Conservation (phyloP, 1,140 invertebrate genomes). For the Lepeophtheirus salmonis region DNA sequence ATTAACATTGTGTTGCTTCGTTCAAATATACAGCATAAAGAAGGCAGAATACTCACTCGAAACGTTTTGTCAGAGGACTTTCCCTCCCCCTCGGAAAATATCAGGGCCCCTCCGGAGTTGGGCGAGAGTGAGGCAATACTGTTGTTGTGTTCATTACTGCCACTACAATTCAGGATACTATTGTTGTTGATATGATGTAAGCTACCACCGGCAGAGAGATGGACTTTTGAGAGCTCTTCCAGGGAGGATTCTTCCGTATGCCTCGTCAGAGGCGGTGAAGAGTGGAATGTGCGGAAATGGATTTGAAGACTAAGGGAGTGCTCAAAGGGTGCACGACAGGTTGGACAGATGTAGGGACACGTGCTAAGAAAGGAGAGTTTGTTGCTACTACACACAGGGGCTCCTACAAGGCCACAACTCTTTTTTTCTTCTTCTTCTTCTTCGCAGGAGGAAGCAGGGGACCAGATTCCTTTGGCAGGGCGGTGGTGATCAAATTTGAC, state of each 20-base stretch:
- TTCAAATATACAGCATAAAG: too few relatives aligned
- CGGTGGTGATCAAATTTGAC: neutral
- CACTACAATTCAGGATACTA: too few relatives aligned
- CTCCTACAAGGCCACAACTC: neutral
- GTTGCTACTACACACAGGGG: too few relatives aligned
- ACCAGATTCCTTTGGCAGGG: neutral
- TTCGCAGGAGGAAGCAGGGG: neutral
- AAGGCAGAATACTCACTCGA: neutral
- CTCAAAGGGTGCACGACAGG: neutral
- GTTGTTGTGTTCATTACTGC: neutral
- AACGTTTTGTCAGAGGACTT: neutral
- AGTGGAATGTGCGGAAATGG: neutral
- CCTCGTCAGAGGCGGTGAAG: neutral
- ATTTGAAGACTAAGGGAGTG: neutral
- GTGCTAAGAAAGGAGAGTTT: neutral
- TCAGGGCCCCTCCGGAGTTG: too few relatives aligned
- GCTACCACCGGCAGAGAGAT: too few relatives aligned
- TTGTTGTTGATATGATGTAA: too few relatives aligned
- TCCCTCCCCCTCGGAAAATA: too few relatives aligned
- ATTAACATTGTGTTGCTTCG: too few relatives aligned
- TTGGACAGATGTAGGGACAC: too few relatives aligned
- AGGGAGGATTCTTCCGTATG: too few relatives aligned
- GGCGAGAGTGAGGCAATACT: too few relatives aligned
- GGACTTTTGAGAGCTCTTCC: too few relatives aligned
- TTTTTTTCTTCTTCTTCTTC: neutral